phyloP scores from a whole-genome alignment of 2,113 vertebrate species.

The Saimiri boliviensis region DNA sequence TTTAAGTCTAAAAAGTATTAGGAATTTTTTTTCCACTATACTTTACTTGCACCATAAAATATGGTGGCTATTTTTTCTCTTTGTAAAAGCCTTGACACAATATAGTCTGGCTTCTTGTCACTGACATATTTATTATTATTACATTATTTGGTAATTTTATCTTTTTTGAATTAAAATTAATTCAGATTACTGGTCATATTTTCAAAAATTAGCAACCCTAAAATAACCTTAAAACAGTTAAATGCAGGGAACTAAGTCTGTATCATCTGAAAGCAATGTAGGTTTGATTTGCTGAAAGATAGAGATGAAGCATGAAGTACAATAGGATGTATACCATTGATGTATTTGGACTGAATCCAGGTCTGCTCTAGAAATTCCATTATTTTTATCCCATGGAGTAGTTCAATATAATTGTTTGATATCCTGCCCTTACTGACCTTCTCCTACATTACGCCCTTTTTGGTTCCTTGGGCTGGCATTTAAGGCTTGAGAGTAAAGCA shows the following conservation, averaged over 20 bases:
- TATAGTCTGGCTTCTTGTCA: slow-evolving; percentile 67
- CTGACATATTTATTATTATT: background rate
- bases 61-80: slow-evolving; percentile 41
- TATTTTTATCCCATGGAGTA: slow-evolving; percentile 34
- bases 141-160: slow-evolving; percentile 50
- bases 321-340: background rate
- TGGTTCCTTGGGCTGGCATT: background rate
- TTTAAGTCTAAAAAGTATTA: slow-evolving; percentile 70
- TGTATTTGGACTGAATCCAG: background rate
- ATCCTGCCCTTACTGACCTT: background rate
- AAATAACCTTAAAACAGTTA: background rate
- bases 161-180: slow-evolving; percentile 61
- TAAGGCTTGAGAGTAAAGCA: slow-evolving; percentile 14
- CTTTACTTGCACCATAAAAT: slow-evolving; percentile 65
- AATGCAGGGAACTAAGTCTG: background rate
- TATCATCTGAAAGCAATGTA: background rate
- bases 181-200: background rate
- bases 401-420: slow-evolving; percentile 29
- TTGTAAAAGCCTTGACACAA: slow-evolving; percentile 63
- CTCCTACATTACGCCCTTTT: background rate
- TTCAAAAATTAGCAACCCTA: background rate
- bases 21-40: background rate
- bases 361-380: slow-evolving; percentile 23
- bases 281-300: background rate
- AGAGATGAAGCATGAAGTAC: background rate